Conservation (phyloP, 2,888 invertebrate genomes). For the Blastobasis adustella region DNA sequence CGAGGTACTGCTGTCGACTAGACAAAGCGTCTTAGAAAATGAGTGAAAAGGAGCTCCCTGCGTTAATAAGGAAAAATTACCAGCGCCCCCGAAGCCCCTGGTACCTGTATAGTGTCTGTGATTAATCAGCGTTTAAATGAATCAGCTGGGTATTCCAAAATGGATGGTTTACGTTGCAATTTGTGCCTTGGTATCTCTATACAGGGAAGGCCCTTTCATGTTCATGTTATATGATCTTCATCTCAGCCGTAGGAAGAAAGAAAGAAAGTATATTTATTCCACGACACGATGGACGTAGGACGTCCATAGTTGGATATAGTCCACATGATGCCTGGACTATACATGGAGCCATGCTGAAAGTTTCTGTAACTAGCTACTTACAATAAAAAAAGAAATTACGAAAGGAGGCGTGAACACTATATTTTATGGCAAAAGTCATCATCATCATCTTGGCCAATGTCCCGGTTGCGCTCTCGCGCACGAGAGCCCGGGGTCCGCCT, state of each 20-base stretch:
- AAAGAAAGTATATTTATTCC: background rate
- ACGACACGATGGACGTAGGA: background rate
- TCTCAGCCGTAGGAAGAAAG: background rate
- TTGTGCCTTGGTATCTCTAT: background rate
- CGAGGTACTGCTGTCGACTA: no score
- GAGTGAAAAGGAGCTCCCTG: conserved; percentile 9
- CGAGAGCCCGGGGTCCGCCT: no score
- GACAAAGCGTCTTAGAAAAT: conserved; percentile 8
- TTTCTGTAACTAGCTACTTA: no score
- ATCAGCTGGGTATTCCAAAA: background rate
- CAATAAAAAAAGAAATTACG: no score
- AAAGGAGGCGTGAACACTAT: no score
- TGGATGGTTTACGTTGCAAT: background rate
- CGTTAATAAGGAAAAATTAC: conserved; percentile 14
- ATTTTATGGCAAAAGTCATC: no score
- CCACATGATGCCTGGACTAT: no score
- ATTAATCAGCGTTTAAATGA: background rate
- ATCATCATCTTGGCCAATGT: no score
- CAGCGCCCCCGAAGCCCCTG: background rate
- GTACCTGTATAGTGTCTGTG: background rate
- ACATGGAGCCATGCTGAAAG: no score
- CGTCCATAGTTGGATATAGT: no score
- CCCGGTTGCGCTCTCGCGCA: no score
- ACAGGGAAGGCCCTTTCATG: background rate
- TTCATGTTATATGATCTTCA: background rate